Base-by-base conservation (phyloP, 53 echinoderm and acorn worm genomes). In the Astropecten irregularis region DNA sequence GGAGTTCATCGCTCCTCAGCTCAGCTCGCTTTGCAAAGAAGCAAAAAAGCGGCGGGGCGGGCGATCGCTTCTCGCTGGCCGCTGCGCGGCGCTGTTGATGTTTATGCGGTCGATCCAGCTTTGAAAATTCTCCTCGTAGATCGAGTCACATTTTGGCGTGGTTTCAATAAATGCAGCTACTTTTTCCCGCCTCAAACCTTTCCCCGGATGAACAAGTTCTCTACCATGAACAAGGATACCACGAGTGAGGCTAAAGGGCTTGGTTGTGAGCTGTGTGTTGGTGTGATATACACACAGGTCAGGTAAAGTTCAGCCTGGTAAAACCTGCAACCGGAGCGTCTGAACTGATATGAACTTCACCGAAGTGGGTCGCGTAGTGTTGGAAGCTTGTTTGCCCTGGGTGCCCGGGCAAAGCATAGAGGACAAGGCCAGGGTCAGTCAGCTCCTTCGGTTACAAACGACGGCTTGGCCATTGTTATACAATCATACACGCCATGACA, bases 51-150 rank as follows among this genome's bases (percentile, higher is more conserved):
- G 84, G 54, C 61, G 92, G n/a, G n/a, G 82, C 82, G 77, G 35
- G 91, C 92, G 72, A 95, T 95, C 67, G 90, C 89, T 63, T 92
- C 49, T 77, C 87, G 63, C 90, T 88, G 84, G 42, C 92, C 92
- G 55, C 87, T 65, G 62, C 85, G 90, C 18, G 95, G 76, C 76
- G 76, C 76, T 76, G 57, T 76, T 76, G 23, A 55, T 39, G 18
- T 58, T 29, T 37, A 21, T 42, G 32, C 58, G 76, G 76, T 76
- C 40, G 14, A 6, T 39, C 76, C 3, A 40, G 14, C 21, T 52
- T 13, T 38, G 11, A 58, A 16, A 0, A 3, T 49, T 58, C 8
- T 13, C 46, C 22, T 15, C 26, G n/a, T n/a, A n/a, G n/a, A n/a
- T n/a, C n/a, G n/a, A n/a, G n/a, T n/a, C n/a, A n/a, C n/a, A n/a